A percentile compares a stretch with the other conserved stretches of the same genome.
Conservation (phyloP, 2,888 invertebrate species). For the Lycophotia porphyrea region DNA sequence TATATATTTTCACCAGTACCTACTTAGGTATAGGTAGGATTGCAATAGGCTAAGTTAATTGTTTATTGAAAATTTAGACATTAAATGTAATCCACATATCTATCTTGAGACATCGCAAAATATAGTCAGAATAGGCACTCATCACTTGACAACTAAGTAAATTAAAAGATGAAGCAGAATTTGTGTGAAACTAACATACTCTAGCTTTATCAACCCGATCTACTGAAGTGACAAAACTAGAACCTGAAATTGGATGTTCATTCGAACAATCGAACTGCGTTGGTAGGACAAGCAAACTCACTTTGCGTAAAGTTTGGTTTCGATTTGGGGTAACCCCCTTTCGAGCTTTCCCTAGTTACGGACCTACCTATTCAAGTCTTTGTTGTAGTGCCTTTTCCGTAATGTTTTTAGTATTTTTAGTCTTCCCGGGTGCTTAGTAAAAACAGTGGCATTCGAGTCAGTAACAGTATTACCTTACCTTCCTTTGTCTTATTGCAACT, state of each 20-base stretch:
- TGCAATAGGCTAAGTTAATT: too few species aligned
- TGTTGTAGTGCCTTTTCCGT: constrained; percentile 8
- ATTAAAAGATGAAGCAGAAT: neutral
- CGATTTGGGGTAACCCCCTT: neutral
- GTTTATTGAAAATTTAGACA: too few species aligned
- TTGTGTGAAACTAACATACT: neutral
- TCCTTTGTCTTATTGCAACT: constrained; percentile 43
- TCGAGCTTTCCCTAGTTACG: neutral
- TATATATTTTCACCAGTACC: too few species aligned
- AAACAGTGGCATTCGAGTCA: constrained; percentile 28
- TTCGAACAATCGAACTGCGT: neutral
- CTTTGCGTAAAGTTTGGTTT: constrained; percentile 10
- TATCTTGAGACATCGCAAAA: too few species aligned
- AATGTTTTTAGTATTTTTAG: constrained; percentile 7
- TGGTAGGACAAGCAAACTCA: neutral
- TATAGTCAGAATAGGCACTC: neutral
- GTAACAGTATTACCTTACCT: constrained; percentile 49
- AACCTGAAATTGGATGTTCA: neutral
- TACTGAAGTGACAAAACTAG: neutral
- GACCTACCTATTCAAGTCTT: neutral
- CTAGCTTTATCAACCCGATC: neutral
- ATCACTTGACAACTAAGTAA: neutral
- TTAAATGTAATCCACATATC: too few species aligned
- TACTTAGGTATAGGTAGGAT: too few species aligned
- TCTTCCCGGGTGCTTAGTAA: constrained; percentile 9